These are phyloP conservation scores for Mirounga angustirostris DNA, from an alignment of 2,113 vertebrate genomes.

Conservation along the genomic window DNA sequence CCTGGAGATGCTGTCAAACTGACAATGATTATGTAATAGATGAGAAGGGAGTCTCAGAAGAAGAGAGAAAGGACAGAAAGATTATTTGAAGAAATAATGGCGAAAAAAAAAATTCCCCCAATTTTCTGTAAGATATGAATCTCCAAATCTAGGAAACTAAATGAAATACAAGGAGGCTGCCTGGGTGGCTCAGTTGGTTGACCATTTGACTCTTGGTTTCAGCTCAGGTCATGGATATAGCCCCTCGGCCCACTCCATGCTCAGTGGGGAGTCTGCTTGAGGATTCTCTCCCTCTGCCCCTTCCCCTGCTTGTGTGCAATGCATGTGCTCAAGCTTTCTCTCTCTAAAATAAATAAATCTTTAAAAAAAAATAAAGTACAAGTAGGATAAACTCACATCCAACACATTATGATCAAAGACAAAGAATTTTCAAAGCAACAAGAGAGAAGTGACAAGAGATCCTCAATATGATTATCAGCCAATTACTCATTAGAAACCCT, in stretches of 20 bases:
- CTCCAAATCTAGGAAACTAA: not conserved
- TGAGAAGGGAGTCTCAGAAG: not conserved
- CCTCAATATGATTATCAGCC: not conserved
- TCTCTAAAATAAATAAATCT: not conserved
- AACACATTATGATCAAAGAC: not conserved
- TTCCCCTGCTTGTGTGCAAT: not conserved
- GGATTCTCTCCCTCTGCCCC: not conserved
- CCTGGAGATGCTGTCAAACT: not conserved
- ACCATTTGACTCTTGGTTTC: not conserved
- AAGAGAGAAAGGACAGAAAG: not conserved
- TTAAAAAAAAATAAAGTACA: not conserved
- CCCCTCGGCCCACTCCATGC: not conserved
- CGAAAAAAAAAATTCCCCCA: not conserved
- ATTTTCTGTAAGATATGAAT: not conserved
- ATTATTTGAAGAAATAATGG: conserved; percentile 14
- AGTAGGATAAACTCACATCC: not conserved
- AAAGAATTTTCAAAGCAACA: not conserved
- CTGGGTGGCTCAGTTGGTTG: not conserved
- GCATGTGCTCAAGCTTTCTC: not conserved
- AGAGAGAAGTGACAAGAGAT: not conserved
- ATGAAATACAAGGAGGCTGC: not conserved
- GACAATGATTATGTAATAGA: not conserved
- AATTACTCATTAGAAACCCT: conserved; percentile 4
- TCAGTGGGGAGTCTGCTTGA: not conserved
- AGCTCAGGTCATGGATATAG: not conserved